Evolutionary conservation across 1,140 invertebrate genomes (phyloP).

Genomic region (Diuraphis noxia): DNA sequence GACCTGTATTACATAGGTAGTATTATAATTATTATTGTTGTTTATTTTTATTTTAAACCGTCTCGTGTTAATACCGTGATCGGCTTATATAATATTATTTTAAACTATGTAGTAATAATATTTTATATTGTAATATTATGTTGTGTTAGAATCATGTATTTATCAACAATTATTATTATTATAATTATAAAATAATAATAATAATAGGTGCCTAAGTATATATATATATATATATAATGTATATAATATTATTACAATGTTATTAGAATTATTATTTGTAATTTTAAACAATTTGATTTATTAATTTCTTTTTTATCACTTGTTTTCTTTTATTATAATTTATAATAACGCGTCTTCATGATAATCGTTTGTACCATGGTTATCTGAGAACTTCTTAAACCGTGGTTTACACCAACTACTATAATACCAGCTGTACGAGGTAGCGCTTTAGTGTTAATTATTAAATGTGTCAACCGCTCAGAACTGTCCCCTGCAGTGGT

Average conservation of each 20-base stretch:
- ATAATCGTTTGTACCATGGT: background rate
- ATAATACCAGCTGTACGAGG: background rate
- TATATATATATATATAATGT: background rate
- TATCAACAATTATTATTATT: slow-evolving; percentile 1
- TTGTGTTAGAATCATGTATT: background rate
- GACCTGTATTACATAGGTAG: slow-evolving; percentile 1
- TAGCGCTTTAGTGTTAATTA: background rate
- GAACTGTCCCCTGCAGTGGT: background rate
- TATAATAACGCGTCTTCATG: background rate
- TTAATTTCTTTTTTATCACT: slow-evolving; percentile 11
- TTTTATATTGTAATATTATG: background rate
- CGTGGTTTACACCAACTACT: background rate
- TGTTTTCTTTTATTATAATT: slow-evolving; percentile 4
- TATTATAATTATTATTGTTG: slow-evolving; percentile 28
- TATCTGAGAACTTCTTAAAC: background rate
- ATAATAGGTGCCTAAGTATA: background rate
- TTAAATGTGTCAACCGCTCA: background rate
- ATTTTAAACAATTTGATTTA: slow-evolving; percentile 4
- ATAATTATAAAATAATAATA: no score
- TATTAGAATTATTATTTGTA: slow-evolving; percentile 7
- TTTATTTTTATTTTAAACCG: slow-evolving; percentile 15
- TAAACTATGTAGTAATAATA: slow-evolving; percentile 1
- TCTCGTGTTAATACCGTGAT: background rate
- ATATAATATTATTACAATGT: background rate
- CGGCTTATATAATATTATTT: background rate